phyloP scores from a whole-genome alignment of 2,113 vertebrate species.

The Bufo bufo region DNA sequence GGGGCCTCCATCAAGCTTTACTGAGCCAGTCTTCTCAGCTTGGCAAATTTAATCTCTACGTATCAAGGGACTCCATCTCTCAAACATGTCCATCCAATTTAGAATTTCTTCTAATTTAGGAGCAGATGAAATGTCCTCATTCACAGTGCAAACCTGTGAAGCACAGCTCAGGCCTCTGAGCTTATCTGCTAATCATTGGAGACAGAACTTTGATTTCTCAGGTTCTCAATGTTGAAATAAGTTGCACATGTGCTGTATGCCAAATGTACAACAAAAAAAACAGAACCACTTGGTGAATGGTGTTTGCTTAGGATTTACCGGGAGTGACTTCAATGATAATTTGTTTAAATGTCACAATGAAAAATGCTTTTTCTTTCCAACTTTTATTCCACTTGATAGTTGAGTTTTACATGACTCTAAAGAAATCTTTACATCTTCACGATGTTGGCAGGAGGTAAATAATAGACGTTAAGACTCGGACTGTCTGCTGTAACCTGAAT shows the following conservation, averaged over 20 bases:
- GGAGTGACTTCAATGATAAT: slow-evolving; percentile 37
- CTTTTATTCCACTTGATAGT: slow-evolving; percentile 36
- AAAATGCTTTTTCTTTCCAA: slow-evolving; percentile 29
- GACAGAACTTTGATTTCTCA: slow-evolving; percentile 17
- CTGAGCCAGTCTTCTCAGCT: background rate
- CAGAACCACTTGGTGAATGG: background rate
- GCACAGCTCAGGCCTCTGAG: background rate
- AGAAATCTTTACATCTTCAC: slow-evolving; percentile 25
- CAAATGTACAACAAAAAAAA: background rate
- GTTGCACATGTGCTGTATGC: slow-evolving; percentile 28
- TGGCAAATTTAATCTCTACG: slow-evolving; percentile 11
- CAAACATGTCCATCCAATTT: slow-evolving; percentile 34
- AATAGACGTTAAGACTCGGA: slow-evolving; percentile 59
- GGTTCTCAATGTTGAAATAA: slow-evolving; percentile 29
- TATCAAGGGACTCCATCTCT: slow-evolving; percentile 14
- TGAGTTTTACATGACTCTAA: slow-evolving; percentile 2
- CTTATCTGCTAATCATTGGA: slow-evolving; percentile 32
- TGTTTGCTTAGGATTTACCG: slow-evolving; percentile 28
- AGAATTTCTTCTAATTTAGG: background rate
- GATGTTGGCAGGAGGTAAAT: slow-evolving; percentile 22
- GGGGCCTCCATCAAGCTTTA: background rate
- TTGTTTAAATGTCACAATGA: slow-evolving; percentile 52
- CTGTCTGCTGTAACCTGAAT: slow-evolving; percentile 74
- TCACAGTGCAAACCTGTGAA: slow-evolving; percentile 4
- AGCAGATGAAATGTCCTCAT: slow-evolving; percentile 38